These are phyloP conservation scores for Salticus scenicus DNA, from an alignment of 2,888 invertebrate genomes.

Conservation along the genomic window DNA sequence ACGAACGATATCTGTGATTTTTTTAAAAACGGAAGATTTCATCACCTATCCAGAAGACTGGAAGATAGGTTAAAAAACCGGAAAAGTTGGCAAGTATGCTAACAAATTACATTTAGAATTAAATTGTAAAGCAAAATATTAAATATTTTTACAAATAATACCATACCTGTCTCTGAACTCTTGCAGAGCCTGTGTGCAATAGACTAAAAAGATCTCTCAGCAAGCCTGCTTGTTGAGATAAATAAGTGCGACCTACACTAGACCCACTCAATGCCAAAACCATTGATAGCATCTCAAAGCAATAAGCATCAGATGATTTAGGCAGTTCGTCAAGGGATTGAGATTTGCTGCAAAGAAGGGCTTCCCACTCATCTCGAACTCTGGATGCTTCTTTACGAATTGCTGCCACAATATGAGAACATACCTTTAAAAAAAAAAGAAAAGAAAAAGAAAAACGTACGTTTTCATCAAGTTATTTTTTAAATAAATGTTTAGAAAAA, in stretches of 20 bases:
- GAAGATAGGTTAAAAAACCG: too few relatives aligned
- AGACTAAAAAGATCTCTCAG: constrained; percentile 89
- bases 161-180: constrained; percentile 92
- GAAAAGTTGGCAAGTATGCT: too few relatives aligned
- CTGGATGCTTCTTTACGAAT: constrained; percentile 91
- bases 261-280: constrained; percentile 95
- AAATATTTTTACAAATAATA: too few relatives aligned
- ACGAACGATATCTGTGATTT: too few relatives aligned
- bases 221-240: constrained; percentile 91
- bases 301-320: constrained; percentile 86
- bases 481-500: too few relatives aligned
- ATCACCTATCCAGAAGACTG: too few relatives aligned
- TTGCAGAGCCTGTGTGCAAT: constrained; percentile 93
- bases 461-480: too few relatives aligned
- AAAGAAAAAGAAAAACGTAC: too few relatives aligned
- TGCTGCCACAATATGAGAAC: constrained; percentile 84
- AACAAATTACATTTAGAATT: too few relatives aligned
- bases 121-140: too few relatives aligned
- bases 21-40: too few relatives aligned
- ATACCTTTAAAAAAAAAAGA: constrained; percentile 79
- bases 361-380: constrained; percentile 94
- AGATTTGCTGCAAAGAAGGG: constrained; percentile 76
- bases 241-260: constrained; percentile 89
- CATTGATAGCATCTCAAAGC: constrained; percentile 97
- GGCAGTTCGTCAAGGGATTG: constrained; percentile 72